phyloP scores from a whole-genome alignment of 92 coral and sea anemone genomes.

The Bergia sp. region DNA sequence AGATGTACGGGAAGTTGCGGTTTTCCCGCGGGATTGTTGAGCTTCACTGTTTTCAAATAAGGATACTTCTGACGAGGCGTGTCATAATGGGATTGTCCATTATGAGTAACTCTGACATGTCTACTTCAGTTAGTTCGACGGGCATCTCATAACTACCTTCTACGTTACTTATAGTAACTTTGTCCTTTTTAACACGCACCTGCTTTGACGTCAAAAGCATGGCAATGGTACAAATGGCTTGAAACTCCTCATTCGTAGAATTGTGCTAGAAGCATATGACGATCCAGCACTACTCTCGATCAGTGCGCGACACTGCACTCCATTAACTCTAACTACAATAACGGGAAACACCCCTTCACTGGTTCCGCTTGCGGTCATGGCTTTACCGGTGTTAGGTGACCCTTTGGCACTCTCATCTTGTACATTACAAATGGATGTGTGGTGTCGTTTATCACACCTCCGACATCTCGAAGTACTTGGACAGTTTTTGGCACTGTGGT shows the following conservation, averaged over 20 bases:
- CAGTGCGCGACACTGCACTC: background rate
- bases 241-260: background rate
- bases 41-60: background rate
- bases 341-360: background rate
- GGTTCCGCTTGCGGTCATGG: background rate
- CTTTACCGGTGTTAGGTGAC: background rate
- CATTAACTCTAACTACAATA: background rate
- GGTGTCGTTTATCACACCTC: background rate
- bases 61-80: background rate
- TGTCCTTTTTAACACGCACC: background rate
- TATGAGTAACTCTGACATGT: slow-evolving; percentile 10
- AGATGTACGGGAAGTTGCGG: slow-evolving; percentile 38
- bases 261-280: background rate
- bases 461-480: slow-evolving; percentile 14
- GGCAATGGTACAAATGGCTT: background rate
- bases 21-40: slow-evolving; percentile 35
- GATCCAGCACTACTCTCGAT: slow-evolving; percentile 17
- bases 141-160: slow-evolving; percentile 13
- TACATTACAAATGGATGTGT: background rate
- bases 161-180: background rate
- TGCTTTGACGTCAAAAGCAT: slow-evolving; percentile 1
- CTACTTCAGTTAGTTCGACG: slow-evolving; percentile 35
- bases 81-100: slow-evolving; percentile 39
- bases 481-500: slow-evolving; percentile 7
- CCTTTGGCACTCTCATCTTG: background rate